Evolutionary conservation across 2,113 vertebrate genomes (phyloP).

Genomic region (Proterorhinus semilunaris): DNA sequence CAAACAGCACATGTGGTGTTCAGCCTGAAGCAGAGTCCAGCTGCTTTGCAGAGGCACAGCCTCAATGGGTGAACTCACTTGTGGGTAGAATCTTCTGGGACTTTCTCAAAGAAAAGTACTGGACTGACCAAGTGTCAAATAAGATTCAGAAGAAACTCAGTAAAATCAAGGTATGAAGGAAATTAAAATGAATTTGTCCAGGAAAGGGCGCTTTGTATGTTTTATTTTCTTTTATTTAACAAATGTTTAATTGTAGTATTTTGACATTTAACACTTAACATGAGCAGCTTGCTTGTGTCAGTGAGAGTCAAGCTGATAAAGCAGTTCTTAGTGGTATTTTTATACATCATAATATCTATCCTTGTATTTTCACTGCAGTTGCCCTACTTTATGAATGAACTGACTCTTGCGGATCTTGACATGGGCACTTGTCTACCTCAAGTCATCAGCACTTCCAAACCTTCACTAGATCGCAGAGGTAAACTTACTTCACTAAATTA

Average conservation of each 20-base stretch:
- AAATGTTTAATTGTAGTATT: neutral
- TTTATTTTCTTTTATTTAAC: neutral
- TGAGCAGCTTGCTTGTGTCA: neutral
- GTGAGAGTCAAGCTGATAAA: neutral
- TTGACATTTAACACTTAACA: neutral
- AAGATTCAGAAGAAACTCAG: slow-evolving; percentile 88
- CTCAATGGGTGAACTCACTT: slow-evolving; percentile 81
- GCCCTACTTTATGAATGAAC: slow-evolving; percentile 86
- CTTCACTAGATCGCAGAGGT: slow-evolving; percentile 79
- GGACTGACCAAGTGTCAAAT: slow-evolving; percentile 80
- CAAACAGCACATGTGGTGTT: slow-evolving; percentile 27
- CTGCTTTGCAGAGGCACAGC: slow-evolving; percentile 28
- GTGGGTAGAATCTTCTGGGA: slow-evolving; percentile 86
- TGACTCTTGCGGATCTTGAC: slow-evolving; percentile 82
- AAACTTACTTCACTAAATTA: neutral
- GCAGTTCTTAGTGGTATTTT: neutral
- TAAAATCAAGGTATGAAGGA: slow-evolving; percentile 81
- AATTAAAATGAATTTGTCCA: neutral
- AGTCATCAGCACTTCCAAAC: slow-evolving; percentile 78
- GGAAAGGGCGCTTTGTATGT: neutral
- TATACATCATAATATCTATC: neutral
- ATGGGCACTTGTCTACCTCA: slow-evolving; percentile 83
- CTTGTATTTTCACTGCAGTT: slow-evolving; percentile 66
- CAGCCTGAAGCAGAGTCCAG: slow-evolving; percentile 34
- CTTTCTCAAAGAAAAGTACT: slow-evolving; percentile 83